These are phyloP conservation scores for Arctocebus calabarensis DNA, from an alignment of 2,797 vertebrate genomes.

Conservation along the genomic window DNA sequence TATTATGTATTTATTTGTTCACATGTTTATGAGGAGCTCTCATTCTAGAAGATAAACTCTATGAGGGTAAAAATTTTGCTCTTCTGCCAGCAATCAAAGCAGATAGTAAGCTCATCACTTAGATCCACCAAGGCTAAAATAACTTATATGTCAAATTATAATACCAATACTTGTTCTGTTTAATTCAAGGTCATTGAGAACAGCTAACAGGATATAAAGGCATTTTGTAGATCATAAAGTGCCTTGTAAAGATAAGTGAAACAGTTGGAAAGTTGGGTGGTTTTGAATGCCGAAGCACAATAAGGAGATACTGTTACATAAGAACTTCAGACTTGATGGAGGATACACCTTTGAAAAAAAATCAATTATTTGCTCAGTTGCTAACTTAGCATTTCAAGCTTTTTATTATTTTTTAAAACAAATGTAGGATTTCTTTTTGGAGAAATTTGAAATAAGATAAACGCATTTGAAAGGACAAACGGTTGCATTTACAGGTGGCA, in stretches of 20 bases:
- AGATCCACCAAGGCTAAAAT: neutral
- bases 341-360: neutral
- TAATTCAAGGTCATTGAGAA: slow-evolving; percentile 36
- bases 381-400: neutral
- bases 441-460: slow-evolving; percentile 47
- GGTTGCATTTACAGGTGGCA: neutral
- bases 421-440: neutral
- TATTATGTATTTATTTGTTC: neutral
- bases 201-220: slow-evolving; percentile 11
- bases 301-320: neutral
- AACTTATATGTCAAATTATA: neutral
- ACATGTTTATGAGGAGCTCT: neutral
- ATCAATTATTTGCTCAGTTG: neutral
- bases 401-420: neutral
- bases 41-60: slow-evolving; percentile 5
- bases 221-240: slow-evolving; percentile 29
- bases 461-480: slow-evolving; percentile 2
- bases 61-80: neutral
- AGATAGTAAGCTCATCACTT: slow-evolving; percentile 15
- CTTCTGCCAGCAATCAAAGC: neutral
- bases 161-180: slow-evolving; percentile 20
- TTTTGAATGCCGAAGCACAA: slow-evolving; percentile 24
- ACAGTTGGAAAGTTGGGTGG: neutral
- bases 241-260: slow-evolving; percentile 13
- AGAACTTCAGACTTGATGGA: neutral